These are phyloP conservation scores for Odocoileus hemionus DNA, from an alignment of 2,113 vertebrate species.

Conservation along the genomic window DNA sequence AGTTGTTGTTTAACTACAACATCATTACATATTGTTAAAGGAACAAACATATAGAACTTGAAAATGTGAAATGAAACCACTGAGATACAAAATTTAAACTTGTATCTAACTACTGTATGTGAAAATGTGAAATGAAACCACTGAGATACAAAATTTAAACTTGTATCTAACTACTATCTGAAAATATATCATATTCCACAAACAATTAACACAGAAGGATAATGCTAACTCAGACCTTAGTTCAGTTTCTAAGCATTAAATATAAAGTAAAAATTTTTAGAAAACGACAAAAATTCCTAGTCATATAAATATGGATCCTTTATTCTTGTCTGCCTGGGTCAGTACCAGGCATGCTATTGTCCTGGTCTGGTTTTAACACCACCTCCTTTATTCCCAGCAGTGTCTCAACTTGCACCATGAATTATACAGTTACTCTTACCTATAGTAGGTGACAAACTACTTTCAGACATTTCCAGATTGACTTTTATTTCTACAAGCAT, in stretches of 20 bases:
- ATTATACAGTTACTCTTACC: background rate
- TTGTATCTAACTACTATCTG: background rate
- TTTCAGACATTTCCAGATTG: background rate
- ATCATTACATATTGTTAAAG: background rate
- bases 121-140: background rate
- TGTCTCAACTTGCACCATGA: background rate
- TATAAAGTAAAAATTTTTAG: background rate
- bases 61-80: background rate
- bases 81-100: background rate
- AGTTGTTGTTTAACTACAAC: background rate
- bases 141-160: background rate
- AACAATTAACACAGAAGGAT: background rate
- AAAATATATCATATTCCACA: background rate
- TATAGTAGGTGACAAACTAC: background rate
- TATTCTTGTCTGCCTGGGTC: accelerated
- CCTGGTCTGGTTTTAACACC: background rate
- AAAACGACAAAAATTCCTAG: background rate
- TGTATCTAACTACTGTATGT: background rate
- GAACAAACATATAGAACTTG: background rate
- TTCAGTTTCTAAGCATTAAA: background rate
- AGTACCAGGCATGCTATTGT: too few relatives aligned
- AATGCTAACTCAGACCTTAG: background rate
- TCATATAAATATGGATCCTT: too few relatives aligned
- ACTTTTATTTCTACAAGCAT: background rate
- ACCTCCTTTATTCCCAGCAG: background rate